A percentile compares a stretch with the other conserved stretches of the same genome.
Evolutionary conservation across 2,113 vertebrate species (phyloP).

Genomic region (Dipodomys stephensi): DNA sequence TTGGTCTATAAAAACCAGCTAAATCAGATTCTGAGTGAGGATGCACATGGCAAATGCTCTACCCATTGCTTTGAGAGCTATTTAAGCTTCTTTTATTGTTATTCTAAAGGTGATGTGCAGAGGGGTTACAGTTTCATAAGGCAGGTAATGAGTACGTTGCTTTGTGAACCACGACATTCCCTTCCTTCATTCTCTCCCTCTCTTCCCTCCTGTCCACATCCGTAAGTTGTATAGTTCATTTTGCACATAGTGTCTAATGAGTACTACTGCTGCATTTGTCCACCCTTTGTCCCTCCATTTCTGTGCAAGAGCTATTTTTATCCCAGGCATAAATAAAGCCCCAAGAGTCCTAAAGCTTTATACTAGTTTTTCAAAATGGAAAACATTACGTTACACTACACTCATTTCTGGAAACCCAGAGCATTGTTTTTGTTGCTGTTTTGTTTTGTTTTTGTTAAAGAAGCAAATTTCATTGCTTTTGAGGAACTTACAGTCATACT

Average conservation of each 20-base stretch:
- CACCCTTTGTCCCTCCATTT: too few species aligned
- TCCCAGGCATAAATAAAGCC: not conserved
- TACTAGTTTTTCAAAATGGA: not conserved
- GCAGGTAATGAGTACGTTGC: too few species aligned
- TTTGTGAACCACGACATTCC: too few species aligned
- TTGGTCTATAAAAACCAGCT: not conserved
- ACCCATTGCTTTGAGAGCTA: accelerated
- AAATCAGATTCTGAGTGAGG: not conserved
- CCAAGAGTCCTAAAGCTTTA: not conserved
- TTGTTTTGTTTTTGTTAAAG: not conserved
- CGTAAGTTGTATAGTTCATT: too few species aligned
- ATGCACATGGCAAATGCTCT: not conserved
- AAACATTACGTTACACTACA: not conserved
- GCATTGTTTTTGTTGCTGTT: not conserved
- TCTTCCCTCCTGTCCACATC: too few species aligned
- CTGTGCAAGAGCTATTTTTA: not conserved
- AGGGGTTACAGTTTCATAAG: too few species aligned
- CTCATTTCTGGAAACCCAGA: not conserved
- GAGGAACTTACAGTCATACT: not conserved
- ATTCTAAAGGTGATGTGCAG: too few species aligned
- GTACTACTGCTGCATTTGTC: too few species aligned
- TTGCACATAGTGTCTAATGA: too few species aligned
- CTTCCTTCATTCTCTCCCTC: too few species aligned
- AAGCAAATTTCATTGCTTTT: not conserved
- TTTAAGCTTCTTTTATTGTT: not conserved